Evolutionary conservation across 1,140 invertebrate genomes (phyloP), one percentile per base, ranked within the genome.

Genomic region (Zaprionus ornatus): DNA sequence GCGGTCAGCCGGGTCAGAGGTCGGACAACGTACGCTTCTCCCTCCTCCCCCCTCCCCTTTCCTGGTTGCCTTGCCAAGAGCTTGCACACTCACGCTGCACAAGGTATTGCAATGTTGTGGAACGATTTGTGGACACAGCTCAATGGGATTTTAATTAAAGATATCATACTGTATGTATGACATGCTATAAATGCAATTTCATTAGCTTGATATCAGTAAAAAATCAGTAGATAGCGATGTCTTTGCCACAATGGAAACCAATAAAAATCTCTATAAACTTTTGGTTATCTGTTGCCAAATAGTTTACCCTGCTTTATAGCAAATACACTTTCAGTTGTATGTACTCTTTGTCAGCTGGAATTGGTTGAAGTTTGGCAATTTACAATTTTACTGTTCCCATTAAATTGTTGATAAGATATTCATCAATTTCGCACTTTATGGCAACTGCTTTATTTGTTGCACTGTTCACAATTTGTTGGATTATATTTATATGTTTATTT

Each of bases 1-100:
- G 80, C 65, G 80, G 80, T 82, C 67, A 56, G 7, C 2, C 59
- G 62, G 74, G 35, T 56, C 48, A 42, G 6, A 50, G 45, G 45
- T 50, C 19, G 19, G 3, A 10, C 29, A 29, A 9, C 4, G 19
- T 21, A 32, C n/a, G 50, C 40, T 40, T 15, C 13, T n/a, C 35
- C 4, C 37, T 15, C 5, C 37, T 15, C 37, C 35, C 3, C 12
- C 1, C 35, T 37, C 37, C 1, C 5, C 15, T 15, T 23, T 29
- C 68, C 19, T n/a, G n/a, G n/a, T 15, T 32, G 29, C 35, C 27
- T 63, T 17, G 32, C 5, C 25, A 29, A 19, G 32, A 32, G 9
- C 42, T 32, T 72, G 61, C 68, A 77, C 69, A 57, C 35, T 55
- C 45, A 23, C 21, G 4, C 19, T 37, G 23, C 45, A 63, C 12